A percentile compares a stretch with the other conserved stretches of the same genome.
phyloP scores from a whole-genome alignment of 1,140 invertebrate species.

The Bombus turneri region DNA sequence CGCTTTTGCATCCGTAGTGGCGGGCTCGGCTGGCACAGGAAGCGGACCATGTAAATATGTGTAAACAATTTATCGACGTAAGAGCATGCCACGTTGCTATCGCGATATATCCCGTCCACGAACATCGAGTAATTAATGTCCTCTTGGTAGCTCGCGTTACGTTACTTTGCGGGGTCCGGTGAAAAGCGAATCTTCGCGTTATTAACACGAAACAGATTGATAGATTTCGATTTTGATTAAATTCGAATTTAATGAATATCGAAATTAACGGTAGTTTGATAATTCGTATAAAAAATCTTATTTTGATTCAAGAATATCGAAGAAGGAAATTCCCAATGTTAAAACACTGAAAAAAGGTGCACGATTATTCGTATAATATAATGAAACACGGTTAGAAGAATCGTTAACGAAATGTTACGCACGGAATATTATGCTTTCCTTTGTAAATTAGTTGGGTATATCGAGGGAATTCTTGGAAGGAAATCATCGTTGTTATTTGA shows the following conservation, averaged over 20 bases:
- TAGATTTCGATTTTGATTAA: background rate
- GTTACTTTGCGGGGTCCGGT: background rate
- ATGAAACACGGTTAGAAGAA: too few species aligned
- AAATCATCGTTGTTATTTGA: too few species aligned
- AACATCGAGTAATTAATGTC: slow-evolving; percentile 58
- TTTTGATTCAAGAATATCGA: too few species aligned
- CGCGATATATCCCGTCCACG: slow-evolving; percentile 53
- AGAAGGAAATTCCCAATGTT: too few species aligned
- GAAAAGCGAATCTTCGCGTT: background rate
- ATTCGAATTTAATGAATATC: too few species aligned
- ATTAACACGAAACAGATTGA: background rate
- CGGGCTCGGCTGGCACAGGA: slow-evolving; percentile 28
- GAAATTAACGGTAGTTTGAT: too few species aligned
- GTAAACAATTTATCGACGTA: slow-evolving; percentile 64
- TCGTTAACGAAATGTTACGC: too few species aligned
- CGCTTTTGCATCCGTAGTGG: slow-evolving; percentile 50
- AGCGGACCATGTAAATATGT: slow-evolving; percentile 54
- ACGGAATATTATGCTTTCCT: too few species aligned
- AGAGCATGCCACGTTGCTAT: slow-evolving; percentile 41
- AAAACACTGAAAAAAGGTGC: rapidly evolving
- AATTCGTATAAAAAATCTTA: too few species aligned
- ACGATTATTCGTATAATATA: too few species aligned
- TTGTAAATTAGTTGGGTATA: background rate
- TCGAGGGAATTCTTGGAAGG: background rate
- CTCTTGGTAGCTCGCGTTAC: slow-evolving; percentile 24